Evolutionary conservation across 1,140 invertebrate genomes (phyloP).

Genomic region (Drosophila ficusphila): DNA sequence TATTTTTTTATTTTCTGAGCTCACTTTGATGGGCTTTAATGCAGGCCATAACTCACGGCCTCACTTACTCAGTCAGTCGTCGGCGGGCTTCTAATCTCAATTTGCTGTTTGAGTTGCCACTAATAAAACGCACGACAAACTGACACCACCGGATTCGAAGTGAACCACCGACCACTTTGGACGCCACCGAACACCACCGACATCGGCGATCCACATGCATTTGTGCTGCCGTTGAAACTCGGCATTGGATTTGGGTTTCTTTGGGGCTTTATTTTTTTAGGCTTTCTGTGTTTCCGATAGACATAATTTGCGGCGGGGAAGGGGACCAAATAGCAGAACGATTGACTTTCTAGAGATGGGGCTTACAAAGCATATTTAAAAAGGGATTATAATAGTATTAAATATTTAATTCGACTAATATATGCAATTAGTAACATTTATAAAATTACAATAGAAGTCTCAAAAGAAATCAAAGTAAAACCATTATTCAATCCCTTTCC

Average conservation of each 20-base stretch:
- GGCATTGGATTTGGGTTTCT: conserved; percentile 28
- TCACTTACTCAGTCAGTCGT: conserved; percentile 41
- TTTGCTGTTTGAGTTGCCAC: conserved; percentile 69
- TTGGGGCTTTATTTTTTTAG: background rate
- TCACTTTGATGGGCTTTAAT: conserved; percentile 58
- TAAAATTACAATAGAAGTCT: too few species aligned
- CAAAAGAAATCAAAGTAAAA: too few species aligned
- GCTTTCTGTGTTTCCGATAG: conserved; percentile 56
- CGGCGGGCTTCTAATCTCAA: conserved; percentile 60
- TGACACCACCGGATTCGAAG: conserved; percentile 33
- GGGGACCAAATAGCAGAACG: background rate
- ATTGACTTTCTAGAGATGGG: conserved; percentile 11
- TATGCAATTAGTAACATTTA: too few species aligned
- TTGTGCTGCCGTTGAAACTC: conserved; percentile 32
- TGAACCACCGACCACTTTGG: conserved; percentile 27
- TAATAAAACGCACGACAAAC: conserved; percentile 67
- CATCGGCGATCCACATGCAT: conserved; percentile 29
- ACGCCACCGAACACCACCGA: conserved; percentile 8
- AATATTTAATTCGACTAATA: too few species aligned
- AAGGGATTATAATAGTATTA: too few species aligned
- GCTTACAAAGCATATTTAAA: too few species aligned
- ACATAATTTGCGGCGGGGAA: conserved; percentile 47
- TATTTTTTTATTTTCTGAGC: conserved; percentile 8
- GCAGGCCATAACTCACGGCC: conserved; percentile 68
- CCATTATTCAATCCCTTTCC: too few species aligned